phyloP scores from a whole-genome alignment of 2,888 invertebrate genomes.

The Galerucella nymphaeae region DNA sequence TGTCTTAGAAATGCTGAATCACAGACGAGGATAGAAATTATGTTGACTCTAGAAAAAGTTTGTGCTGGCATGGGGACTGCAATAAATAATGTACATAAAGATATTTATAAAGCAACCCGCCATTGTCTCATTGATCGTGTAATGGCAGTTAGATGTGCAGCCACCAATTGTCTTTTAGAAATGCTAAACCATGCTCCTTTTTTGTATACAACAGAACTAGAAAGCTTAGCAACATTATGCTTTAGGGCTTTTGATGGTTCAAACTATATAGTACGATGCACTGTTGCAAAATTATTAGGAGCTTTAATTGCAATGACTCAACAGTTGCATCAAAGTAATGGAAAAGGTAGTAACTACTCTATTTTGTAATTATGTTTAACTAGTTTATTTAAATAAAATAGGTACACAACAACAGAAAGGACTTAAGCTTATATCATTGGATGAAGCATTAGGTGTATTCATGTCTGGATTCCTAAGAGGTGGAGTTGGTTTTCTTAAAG shows the following conservation, averaged over 20 bases:
- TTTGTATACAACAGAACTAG: constrained; percentile 88
- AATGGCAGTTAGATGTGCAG: constrained; percentile 92
- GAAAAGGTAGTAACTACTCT: constrained; percentile 61
- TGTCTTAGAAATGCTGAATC: constrained; percentile 95
- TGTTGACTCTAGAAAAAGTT: constrained; percentile 94
- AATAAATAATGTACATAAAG: constrained; percentile 85
- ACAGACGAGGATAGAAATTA: constrained; percentile 95
- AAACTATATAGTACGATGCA: constrained; percentile 91
- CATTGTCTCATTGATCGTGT: constrained; percentile 91
- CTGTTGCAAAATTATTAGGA: constrained; percentile 92
- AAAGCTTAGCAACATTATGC: constrained; percentile 91
- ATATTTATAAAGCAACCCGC: constrained; percentile 91
- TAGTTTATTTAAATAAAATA: constrained; percentile 4
- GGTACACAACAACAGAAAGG: constrained; percentile 56
- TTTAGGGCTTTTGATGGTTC: constrained; percentile 92
- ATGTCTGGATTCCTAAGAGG: constrained; percentile 95
- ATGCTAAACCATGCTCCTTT: constrained; percentile 89
- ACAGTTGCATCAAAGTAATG: constrained; percentile 68
- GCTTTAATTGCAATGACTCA: constrained; percentile 88
- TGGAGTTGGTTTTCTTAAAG: constrained; percentile 93
- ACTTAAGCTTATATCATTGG: constrained; percentile 79
- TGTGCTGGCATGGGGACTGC: constrained; percentile 96
- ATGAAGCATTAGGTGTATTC: constrained; percentile 90
- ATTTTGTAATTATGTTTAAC: background rate
- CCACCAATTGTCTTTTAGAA: constrained; percentile 89